Base-by-base conservation (phyloP, 2,113 vertebrate species). In the Lanius ludovicianus region DNA sequence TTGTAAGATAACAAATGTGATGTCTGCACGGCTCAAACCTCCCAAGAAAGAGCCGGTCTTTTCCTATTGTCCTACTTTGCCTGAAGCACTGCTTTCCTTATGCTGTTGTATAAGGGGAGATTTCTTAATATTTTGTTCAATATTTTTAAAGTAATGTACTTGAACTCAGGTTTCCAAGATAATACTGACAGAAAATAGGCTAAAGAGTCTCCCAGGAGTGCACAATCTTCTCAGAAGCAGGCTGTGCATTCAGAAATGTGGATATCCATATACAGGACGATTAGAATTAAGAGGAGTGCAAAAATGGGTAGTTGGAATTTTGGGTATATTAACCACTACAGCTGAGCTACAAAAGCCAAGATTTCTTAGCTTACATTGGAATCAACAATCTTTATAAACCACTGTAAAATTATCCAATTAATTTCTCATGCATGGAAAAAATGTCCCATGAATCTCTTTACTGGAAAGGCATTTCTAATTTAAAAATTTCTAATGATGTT, bases 321-420 rank as follows among this genome's bases (percentile, higher is more conserved):
- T 2, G 3, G 28, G 12, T 11, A 33, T 22, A 93, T 52, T 56
- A 75, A 87, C 33, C 15, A 47, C 15, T 63, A 62, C 13, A 70
- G 57, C 18, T 23, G 13, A 81, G 77, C 18, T 46, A 62, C 22
- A 92, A 90, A 80, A 82, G 67, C 28, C n/a, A 91, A 28, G 39
- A 87, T 60, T 73, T 91, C 47, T 64, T 49, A 91, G 67, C 37
- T 91, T 62, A 56, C 15, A 49, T 56, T 57, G 64, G 12, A 85
- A 80, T 64, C 53, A 93, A 85, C 44, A 73, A 42, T 57, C 37
- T 85, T 76, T 76, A 56, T 39, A 83, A 6, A 49, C 17, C 41
- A 76, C 62, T 94, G 78, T 65, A 83, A 93, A 93, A 94, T 69
- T 69, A 83, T 7, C n/a, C 31, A 93, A 90, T 80, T 94, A 82